Evolutionary conservation across 2,113 vertebrate genomes (phyloP).

Genomic region (Percina caprodes): DNA sequence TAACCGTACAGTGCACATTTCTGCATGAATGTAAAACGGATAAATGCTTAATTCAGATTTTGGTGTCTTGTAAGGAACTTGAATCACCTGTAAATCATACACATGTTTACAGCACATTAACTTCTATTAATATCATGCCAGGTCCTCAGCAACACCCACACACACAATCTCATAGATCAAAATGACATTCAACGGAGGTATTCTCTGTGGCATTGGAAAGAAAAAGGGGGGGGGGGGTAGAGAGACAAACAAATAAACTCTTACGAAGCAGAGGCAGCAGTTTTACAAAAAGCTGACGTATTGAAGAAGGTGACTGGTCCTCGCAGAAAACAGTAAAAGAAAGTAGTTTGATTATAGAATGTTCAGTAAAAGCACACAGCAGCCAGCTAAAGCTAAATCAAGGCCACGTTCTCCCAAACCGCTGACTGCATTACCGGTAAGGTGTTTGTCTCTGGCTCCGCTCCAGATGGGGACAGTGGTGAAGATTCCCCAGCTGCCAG

Average conservation of each 20-base stretch:
- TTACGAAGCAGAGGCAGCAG: not conserved
- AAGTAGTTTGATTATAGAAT: conserved; percentile 31
- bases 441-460: conserved; percentile 52
- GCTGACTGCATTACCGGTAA: conserved; percentile 44
- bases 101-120: conserved; percentile 36
- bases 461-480: conserved; percentile 55
- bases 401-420: conserved; percentile 36
- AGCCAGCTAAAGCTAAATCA: conserved; percentile 16
- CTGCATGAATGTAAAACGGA: not conserved
- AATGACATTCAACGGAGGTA: conserved; percentile 20
- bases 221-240: not conserved
- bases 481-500: conserved; percentile 50
- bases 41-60: not conserved
- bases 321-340: not conserved
- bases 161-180: conserved; percentile 30
- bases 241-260: not conserved
- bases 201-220: conserved; percentile 11
- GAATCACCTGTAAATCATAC: conserved; percentile 7
- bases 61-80: conserved; percentile 14
- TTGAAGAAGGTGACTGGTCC: not conserved
- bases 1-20: not conserved
- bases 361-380: not conserved
- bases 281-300: conserved; percentile 23
- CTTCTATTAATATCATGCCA: conserved; percentile 11
- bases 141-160: conserved; percentile 15